These are phyloP conservation scores for Bombus consobrinus DNA, from an alignment of 1,140 invertebrate genomes.

Conservation along the genomic window DNA sequence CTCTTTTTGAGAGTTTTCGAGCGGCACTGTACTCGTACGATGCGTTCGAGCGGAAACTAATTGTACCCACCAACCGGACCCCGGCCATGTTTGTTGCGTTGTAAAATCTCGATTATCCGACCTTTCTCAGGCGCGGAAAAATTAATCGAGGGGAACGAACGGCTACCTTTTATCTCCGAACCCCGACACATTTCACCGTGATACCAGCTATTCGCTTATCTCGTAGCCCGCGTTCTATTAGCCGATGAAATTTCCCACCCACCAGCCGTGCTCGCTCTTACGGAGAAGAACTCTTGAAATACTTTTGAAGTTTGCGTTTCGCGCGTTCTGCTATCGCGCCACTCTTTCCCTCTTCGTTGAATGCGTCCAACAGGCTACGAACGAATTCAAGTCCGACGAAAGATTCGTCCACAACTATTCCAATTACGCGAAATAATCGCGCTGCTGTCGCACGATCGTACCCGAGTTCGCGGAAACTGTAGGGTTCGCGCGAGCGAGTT, in stretches of 20 bases:
- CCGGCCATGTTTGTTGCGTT: neutral
- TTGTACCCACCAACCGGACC: neutral
- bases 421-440: constrained; percentile 19
- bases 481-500: no score
- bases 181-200: neutral
- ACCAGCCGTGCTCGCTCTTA: neutral
- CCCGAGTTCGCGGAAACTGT: no score
- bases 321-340: neutral
- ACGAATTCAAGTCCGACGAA: neutral
- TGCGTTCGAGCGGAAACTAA: neutral
- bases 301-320: neutral
- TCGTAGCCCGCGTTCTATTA: neutral
- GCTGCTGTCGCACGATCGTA: neutral
- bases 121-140: neutral
- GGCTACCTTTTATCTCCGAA: neutral
- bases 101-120: constrained; percentile 8
- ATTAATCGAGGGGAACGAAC: neutral
- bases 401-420: neutral
- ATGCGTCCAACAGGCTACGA: neutral
- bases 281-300: neutral
- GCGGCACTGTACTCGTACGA: neutral
- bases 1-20: neutral
- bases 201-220: neutral
- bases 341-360: neutral
- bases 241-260: neutral